Evolutionary conservation across 2,888 invertebrate genomes (phyloP).

Genomic region (Camponotus fellah): DNA sequence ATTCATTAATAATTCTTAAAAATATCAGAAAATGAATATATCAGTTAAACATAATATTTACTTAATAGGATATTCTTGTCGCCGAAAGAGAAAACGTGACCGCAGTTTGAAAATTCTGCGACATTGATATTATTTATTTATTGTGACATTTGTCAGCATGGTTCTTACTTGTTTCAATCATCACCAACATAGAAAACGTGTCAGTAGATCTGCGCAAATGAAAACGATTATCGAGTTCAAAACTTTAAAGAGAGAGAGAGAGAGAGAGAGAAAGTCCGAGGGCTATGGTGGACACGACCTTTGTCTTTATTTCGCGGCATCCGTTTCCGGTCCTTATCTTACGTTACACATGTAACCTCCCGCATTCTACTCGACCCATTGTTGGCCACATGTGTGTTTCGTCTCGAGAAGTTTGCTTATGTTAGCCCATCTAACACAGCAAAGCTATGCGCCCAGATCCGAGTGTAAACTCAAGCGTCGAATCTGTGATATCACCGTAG

Average conservation of each 20-base stretch:
- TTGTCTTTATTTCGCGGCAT: constrained; percentile 78
- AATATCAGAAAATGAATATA: neutral
- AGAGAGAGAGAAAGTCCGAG: neutral
- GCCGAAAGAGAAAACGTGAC: neutral
- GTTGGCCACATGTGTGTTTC: constrained; percentile 81
- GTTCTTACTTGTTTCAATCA: neutral
- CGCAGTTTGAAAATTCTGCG: neutral
- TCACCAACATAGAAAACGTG: neutral
- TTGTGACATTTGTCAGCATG: constrained; percentile 12
- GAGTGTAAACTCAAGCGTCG: constrained; percentile 69
- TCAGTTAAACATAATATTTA: neutral
- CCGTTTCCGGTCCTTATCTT: constrained; percentile 83
- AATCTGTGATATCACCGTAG: constrained; percentile 61
- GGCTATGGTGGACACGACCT: constrained; percentile 56
- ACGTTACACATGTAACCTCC: constrained; percentile 78
- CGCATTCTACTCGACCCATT: constrained; percentile 73
- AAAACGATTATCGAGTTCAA: constrained; percentile 59
- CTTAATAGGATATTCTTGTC: neutral
- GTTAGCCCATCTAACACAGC: constrained; percentile 78
- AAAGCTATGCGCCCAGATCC: constrained; percentile 66
- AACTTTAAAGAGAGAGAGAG: constrained; percentile 1
- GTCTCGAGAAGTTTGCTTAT: constrained; percentile 78
- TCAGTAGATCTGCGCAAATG: neutral
- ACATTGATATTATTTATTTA: constrained; percentile 26
- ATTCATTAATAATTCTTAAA: neutral